Evolutionary conservation across 2,113 vertebrate genomes (phyloP), one percentile per base, ranked within the genome.

Genomic region (Lamprologus callipterus): DNA sequence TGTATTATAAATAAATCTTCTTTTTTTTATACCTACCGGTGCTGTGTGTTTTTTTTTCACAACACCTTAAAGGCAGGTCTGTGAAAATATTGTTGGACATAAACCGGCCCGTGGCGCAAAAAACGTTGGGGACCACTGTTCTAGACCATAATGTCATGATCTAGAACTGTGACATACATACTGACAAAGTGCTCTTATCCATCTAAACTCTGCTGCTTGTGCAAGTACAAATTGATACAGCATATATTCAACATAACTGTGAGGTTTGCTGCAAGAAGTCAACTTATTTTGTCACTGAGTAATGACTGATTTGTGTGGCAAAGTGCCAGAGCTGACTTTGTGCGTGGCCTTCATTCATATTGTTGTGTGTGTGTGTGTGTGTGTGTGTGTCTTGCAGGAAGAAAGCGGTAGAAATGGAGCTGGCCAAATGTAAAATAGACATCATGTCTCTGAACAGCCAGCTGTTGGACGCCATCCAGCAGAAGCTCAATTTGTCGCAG

Each of bases 381-480:
- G 2, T 79, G 23, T 83, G 2, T 85, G 78, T 7, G 4, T 79
- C 12, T 65, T 82, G 23, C 95, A 99, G 99, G 97, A 99, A 99
- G 96, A 99, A 98, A 1, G 98, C 97, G 0, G 97, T 99, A 94
- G 98, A 99, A 93, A 97, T 99, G 96, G 99, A 99, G 93, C 95
- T 99, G 80, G 96, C 97, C 88, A 99, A 99, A 91, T 99, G 98
- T 96, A 99, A 98, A 95, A 97, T 98, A 19, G 98, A 99, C 95
- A 98, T 99, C 96, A 98, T 99, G 98, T 98, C 98, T 94, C 96
- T 99, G 85, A 99, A 99, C 88, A 98, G 97, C 95, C 98, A 99
- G 90, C 96, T 99, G 79, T 95, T 99, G 94, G 98, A 99, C 0
- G 98, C 98, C 94, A 99, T 99, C 95, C 98, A 99, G 95, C 99